phyloP scores from a whole-genome alignment of 2,113 vertebrate species.

The Ctenodactylus gundi region DNA sequence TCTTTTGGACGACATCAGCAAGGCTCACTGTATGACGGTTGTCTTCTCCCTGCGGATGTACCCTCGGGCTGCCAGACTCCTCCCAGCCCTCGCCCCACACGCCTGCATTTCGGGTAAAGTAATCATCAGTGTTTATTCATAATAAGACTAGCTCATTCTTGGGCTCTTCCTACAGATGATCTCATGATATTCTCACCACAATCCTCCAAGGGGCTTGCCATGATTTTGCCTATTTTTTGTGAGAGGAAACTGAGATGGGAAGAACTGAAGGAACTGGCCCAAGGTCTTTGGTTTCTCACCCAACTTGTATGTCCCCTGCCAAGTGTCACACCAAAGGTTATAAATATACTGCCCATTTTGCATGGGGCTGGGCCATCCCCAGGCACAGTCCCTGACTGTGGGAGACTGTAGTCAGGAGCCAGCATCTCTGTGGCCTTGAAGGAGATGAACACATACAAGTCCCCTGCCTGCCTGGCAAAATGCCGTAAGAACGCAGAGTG shows the following conservation, averaged over 20 bases:
- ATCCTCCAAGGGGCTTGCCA: not conserved
- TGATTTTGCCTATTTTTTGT: not conserved
- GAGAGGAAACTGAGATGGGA: not conserved
- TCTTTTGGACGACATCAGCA: not conserved
- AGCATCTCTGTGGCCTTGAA: not conserved
- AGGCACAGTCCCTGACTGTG: rapidly evolving
- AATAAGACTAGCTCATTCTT: not conserved
- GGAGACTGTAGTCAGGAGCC: not conserved
- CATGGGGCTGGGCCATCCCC: not conserved
- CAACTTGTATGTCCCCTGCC: not conserved
- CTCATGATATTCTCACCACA: not conserved
- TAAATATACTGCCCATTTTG: not conserved
- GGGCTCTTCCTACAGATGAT: not conserved
- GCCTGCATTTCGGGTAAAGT: not conserved
- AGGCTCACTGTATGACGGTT: not conserved
- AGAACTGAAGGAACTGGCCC: not conserved
- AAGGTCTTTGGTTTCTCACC: not conserved
- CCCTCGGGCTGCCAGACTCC: not conserved
- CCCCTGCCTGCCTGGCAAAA: not conserved
- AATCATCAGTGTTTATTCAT: not conserved
- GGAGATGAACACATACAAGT: not conserved
- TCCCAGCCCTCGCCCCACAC: not conserved
- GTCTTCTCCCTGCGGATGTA: not conserved
- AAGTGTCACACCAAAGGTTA: not conserved
- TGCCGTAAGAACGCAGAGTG: not conserved